Evolutionary conservation across 2,888 invertebrate genomes (phyloP).

Genomic region (Lordiphosa andalusiaca): DNA sequence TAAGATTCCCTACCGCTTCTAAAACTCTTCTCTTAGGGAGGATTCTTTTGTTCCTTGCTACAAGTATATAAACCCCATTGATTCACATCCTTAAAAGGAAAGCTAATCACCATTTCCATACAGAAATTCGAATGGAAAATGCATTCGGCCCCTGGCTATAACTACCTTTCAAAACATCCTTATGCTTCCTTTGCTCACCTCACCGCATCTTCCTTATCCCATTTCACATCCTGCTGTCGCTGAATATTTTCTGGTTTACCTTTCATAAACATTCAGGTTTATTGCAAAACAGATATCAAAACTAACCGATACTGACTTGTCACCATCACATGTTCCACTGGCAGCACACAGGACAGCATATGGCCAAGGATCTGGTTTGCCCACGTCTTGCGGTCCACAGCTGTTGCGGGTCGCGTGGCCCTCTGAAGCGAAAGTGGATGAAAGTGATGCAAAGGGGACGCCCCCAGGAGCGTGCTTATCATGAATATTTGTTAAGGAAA

Average conservation of each 20-base stretch:
- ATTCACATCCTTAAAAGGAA: too few species aligned
- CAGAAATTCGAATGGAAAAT: too few species aligned
- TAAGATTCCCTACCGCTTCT: too few species aligned
- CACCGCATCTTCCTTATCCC: slow-evolving; percentile 4
- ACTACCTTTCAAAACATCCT: not conserved
- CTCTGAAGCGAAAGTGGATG: slow-evolving; percentile 50
- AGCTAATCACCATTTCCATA: too few species aligned
- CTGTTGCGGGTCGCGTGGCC: slow-evolving; percentile 55
- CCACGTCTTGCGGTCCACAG: slow-evolving; percentile 42
- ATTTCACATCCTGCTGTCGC: slow-evolving; percentile 18
- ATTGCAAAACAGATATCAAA: slow-evolving; percentile 57
- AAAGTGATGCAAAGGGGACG: slow-evolving; percentile 39
- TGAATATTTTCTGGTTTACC: slow-evolving; percentile 34
- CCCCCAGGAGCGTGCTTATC: slow-evolving; percentile 70
- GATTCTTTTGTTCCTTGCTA: too few species aligned
- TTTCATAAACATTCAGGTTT: slow-evolving; percentile 61
- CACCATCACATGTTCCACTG: slow-evolving; percentile 55
- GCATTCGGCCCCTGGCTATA: not conserved
- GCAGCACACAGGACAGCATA: slow-evolving; percentile 19
- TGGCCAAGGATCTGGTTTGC: slow-evolving; percentile 22
- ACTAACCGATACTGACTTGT: slow-evolving; percentile 44
- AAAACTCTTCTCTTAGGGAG: too few species aligned
- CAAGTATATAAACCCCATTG: too few species aligned
- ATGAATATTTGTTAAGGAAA: slow-evolving; percentile 52
- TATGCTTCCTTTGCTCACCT: not conserved